A percentile compares a stretch with the other conserved stretches of the same genome.
These are phyloP conservation scores for Frankliniella intonsa DNA, from an alignment of 2,888 invertebrate species.

Conservation along the genomic window DNA sequence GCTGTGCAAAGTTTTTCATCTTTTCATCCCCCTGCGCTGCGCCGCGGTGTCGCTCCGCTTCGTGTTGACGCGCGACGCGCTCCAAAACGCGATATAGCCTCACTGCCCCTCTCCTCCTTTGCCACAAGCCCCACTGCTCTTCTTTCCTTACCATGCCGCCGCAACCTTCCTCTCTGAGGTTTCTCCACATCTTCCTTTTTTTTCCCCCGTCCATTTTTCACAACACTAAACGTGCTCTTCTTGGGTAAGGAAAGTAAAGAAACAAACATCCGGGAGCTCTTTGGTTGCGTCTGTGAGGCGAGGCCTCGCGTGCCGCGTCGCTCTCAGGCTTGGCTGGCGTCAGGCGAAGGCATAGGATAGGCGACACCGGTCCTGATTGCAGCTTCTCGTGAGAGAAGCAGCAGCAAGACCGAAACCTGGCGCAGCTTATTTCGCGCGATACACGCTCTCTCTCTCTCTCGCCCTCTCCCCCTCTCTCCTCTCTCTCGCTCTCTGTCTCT, in stretches of 20 bases:
- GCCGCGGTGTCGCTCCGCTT: not conserved
- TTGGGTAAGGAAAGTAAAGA: too few species aligned
- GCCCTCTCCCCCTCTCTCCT: not conserved
- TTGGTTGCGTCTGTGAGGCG: not conserved
- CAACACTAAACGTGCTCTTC: too few species aligned
- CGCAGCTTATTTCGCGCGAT: not conserved
- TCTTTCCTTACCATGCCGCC: not conserved
- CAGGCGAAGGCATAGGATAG: too few species aligned
- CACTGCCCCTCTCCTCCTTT: not conserved
- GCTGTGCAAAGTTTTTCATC: conserved; percentile 4
- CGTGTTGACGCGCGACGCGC: not conserved
- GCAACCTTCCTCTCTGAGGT: not conserved
- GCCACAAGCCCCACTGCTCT: not conserved
- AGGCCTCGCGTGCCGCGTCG: not conserved
- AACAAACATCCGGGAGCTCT: too few species aligned
- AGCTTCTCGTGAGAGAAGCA: not conserved
- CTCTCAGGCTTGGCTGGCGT: too few species aligned
- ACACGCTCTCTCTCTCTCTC: not conserved
- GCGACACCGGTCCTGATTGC: not conserved
- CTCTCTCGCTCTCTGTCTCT: not conserved
- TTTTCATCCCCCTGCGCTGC: not conserved
- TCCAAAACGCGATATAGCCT: not conserved
- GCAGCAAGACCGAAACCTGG: not conserved
- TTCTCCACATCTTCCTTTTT: not conserved
- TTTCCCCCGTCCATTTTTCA: not conserved